Conservation (phyloP, 2,113 vertebrate species). For the Tyto alba region DNA sequence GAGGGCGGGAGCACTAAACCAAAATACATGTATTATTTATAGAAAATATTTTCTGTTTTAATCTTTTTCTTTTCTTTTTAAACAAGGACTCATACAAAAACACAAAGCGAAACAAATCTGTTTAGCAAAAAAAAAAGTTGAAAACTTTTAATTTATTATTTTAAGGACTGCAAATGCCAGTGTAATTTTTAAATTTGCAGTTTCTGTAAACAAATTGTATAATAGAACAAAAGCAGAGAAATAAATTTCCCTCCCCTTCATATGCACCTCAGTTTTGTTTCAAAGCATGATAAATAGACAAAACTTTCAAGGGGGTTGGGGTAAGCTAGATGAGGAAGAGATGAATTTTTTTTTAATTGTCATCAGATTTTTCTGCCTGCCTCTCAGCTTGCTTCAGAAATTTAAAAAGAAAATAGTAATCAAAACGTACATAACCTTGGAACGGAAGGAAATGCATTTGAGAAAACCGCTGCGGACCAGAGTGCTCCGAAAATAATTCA, state of each 20-base stretch:
- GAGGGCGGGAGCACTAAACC: constrained; percentile 88
- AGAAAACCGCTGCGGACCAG: constrained; percentile 66
- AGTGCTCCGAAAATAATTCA: constrained; percentile 73
- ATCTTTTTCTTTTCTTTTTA: constrained; percentile 91
- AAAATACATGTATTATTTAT: constrained; percentile 94
- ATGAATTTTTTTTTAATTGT: not conserved
- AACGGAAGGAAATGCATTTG: constrained; percentile 71
- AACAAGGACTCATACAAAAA: constrained; percentile 85
- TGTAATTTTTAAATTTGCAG: constrained; percentile 98
- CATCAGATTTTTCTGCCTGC: constrained; percentile 78
- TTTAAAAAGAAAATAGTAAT: constrained; percentile 68
- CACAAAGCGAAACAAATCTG: constrained; percentile 62
- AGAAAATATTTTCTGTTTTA: constrained; percentile 98
- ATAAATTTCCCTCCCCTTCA: constrained; percentile 78
- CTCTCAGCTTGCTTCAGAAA: constrained; percentile 84
- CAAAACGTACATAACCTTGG: constrained; percentile 75
- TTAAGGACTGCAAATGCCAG: constrained; percentile 95
- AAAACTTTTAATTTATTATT: constrained; percentile 99
- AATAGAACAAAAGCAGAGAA: constrained; percentile 81
- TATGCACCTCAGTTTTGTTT: constrained; percentile 75
- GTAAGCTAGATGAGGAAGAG: constrained; percentile 68
- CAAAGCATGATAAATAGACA: constrained; percentile 76
- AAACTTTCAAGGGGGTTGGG: constrained; percentile 73
- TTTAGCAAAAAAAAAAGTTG: constrained; percentile 78
- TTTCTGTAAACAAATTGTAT: constrained; percentile 88